Evolutionary conservation across 1,140 invertebrate species (phyloP).

Genomic region (Aphelenchoides besseyi): DNA sequence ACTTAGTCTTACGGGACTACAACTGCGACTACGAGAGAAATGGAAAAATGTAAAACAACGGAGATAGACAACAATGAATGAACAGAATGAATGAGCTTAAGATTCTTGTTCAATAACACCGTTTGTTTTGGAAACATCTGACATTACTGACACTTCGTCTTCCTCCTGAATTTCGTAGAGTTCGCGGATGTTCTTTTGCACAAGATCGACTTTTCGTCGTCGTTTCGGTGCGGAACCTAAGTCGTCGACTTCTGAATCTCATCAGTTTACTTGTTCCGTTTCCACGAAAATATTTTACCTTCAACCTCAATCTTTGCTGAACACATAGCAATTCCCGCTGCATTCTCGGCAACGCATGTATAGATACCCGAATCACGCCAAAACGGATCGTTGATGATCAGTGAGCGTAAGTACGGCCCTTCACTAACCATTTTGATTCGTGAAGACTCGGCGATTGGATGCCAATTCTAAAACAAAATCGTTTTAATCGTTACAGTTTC

Average conservation of each 20-base stretch:
- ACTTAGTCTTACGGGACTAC: no score
- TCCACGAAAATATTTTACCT: conserved; percentile 43
- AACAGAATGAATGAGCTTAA: not conserved
- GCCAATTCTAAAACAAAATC: conserved; percentile 72
- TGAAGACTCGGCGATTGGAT: conserved; percentile 75
- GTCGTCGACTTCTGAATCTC: conserved; percentile 32
- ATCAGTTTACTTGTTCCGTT: conserved; percentile 41
- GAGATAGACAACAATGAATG: conserved; percentile 12
- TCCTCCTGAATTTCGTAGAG: conserved; percentile 63
- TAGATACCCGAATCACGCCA: conserved; percentile 87
- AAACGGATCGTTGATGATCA: conserved; percentile 81
- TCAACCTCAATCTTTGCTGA: conserved; percentile 86
- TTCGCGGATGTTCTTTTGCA: conserved; percentile 57
- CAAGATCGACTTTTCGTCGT: conserved; percentile 53
- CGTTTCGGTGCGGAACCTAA: conserved; percentile 44
- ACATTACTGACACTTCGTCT: conserved; percentile 44
- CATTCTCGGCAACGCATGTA: conserved; percentile 83
- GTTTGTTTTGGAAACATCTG: not conserved
- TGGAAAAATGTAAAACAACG: conserved; percentile 1
- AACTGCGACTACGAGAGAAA: no score
- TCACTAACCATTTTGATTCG: conserved; percentile 81
- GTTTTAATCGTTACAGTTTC: not conserved
- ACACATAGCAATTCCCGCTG: conserved; percentile 82
- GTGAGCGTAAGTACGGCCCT: conserved; percentile 77
- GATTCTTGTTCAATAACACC: not conserved